A percentile compares a stretch with the other conserved stretches of the same genome.
Evolutionary conservation across 2,888 invertebrate genomes (phyloP).

Genomic region (Bombyx huttoni): DNA sequence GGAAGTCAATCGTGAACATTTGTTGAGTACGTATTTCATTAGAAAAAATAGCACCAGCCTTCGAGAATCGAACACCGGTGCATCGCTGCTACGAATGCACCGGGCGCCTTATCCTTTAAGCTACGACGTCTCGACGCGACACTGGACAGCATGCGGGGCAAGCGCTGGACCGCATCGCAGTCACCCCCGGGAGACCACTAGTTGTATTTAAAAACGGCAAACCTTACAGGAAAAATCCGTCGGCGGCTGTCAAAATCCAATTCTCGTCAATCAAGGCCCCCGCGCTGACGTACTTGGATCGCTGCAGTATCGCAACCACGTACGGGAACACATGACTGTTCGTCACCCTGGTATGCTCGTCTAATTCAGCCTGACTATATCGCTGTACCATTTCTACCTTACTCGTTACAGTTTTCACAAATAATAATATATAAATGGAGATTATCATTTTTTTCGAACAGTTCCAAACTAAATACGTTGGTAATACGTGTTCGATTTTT

Average conservation of each 20-base stretch:
- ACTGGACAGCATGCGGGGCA: too few species aligned
- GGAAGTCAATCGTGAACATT: too few species aligned
- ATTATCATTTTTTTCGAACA: neutral
- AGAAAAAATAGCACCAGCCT: too few species aligned
- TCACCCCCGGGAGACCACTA: too few species aligned
- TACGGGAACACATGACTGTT: slow-evolving; percentile 37
- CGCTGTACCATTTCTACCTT: neutral
- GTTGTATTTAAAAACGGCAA: neutral
- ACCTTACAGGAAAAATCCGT: slow-evolving; percentile 42
- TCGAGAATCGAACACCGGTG: too few species aligned
- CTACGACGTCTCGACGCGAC: too few species aligned
- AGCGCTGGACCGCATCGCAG: too few species aligned
- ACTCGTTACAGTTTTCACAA: neutral
- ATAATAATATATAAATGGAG: neutral
- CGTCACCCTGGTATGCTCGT: slow-evolving; percentile 29
- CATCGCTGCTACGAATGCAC: too few species aligned
- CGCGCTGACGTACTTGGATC: slow-evolving; percentile 33
- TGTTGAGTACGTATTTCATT: too few species aligned
- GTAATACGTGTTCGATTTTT: too few species aligned
- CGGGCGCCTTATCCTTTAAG: too few species aligned
- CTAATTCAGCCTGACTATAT: slow-evolving; percentile 12
- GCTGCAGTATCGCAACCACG: slow-evolving; percentile 41
- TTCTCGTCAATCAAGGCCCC: slow-evolving; percentile 42
- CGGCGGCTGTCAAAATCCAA: slow-evolving; percentile 53
- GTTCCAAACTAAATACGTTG: too few species aligned